phyloP scores from a whole-genome alignment of 2,888 invertebrate species.

The Latheticus oryzae region DNA sequence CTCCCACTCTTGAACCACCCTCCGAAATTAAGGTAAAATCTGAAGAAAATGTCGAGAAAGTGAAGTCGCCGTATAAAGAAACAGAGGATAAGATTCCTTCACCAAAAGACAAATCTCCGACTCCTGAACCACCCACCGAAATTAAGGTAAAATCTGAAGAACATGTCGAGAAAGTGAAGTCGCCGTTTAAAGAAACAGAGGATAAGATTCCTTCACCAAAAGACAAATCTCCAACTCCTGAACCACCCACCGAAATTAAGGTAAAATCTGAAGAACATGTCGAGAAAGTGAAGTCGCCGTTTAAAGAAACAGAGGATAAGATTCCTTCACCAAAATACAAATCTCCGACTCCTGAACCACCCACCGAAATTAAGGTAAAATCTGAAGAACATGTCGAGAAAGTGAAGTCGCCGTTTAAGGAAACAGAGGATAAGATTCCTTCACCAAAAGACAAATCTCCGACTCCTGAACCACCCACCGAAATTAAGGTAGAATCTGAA shows the following conservation, averaged over 20 bases:
- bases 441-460: conserved; percentile 1
- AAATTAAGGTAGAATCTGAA: neutral
- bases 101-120: conserved; percentile 6
- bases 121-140: conserved; percentile 6
- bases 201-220: neutral
- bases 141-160: conserved; percentile 1
- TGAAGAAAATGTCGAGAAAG: neutral
- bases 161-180: conserved; percentile 7
- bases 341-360: conserved; percentile 5
- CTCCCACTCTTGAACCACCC: conserved; percentile 26
- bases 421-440: conserved; percentile 1
- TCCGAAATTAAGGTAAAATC: conserved; percentile 4
- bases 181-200: conserved; percentile 10
- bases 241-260: conserved; percentile 1
- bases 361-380: conserved; percentile 5
- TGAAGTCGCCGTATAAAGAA: conserved; percentile 4
- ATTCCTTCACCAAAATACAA: neutral
- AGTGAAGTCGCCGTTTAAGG: neutral
- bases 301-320: conserved; percentile 12
- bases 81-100: neutral
- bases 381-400: neutral
- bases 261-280: neutral
- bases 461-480: neutral
- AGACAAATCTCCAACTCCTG: too few relatives aligned
- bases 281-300: conserved; percentile 11